These are phyloP conservation scores for Sinonovacula constricta DNA, from an alignment of 1,140 invertebrate genomes.

Conservation along the genomic window DNA sequence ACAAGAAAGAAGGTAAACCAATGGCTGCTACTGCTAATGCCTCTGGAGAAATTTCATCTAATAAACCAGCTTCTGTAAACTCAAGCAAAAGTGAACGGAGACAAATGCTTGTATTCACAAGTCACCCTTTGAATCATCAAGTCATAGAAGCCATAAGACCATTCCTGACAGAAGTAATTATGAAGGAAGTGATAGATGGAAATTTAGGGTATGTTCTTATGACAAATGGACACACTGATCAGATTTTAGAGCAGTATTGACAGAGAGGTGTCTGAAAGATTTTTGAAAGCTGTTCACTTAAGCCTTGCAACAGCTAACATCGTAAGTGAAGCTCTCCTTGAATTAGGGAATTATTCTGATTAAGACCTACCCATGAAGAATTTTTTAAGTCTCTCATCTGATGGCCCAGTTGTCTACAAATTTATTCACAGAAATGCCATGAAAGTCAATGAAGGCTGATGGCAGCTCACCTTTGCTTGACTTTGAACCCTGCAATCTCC, in stretches of 20 bases:
- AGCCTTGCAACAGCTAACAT: constrained; percentile 33
- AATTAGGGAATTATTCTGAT: constrained; percentile 9
- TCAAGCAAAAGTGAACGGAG: no score
- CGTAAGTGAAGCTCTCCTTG: no score
- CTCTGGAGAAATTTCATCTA: no score
- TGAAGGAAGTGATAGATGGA: no score
- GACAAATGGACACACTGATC: constrained; percentile 25
- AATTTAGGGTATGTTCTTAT: constrained; percentile 25
- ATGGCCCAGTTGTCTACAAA: constrained; percentile 42
- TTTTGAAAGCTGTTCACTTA: constrained; percentile 23
- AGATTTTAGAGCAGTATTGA: constrained; percentile 26
- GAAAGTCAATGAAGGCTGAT: constrained; percentile 20
- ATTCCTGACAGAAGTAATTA: no score
- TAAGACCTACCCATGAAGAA: background rate
- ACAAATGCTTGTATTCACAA: constrained; percentile 24
- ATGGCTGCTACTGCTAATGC: no score
- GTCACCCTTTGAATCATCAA: constrained; percentile 24
- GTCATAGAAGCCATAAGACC: constrained; percentile 20
- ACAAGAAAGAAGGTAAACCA: no score
- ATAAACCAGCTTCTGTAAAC: no score
- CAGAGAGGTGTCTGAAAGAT: constrained; percentile 13
- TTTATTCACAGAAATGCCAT: no score
- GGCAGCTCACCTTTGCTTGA: constrained; percentile 5
- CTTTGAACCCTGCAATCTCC: no score
- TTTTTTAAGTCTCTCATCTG: constrained; percentile 34